Base-by-base conservation (phyloP, 2,113 vertebrate species). In the Atherinomorus stipes region DNA sequence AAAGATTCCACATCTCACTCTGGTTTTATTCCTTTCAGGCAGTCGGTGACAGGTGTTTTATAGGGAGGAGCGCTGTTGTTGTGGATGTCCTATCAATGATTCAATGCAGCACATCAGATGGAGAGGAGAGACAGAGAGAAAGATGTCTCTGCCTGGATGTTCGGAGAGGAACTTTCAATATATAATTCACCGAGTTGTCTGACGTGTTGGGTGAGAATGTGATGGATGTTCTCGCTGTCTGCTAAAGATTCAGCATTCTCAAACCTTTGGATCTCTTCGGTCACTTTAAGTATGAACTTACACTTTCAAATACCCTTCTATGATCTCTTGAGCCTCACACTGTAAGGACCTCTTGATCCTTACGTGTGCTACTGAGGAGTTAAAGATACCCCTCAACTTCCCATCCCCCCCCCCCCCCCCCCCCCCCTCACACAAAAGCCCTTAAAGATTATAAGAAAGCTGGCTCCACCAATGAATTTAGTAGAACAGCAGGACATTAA, bases 31-130 rank as follows among this genome's bases (percentile, higher is more conserved):
- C 73, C 60, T 87, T 87, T 81, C 84, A 71, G 81, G 71, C 71
- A 51, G 78, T 34, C 72, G 42, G 73, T 89, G 92, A 91, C 91
- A 91, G 89, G 90, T 92, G 87, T 90, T 92, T 91, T 88, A 90
- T 85, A 74, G 83, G 88, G 73, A 85, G 81, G 71, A 85, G 80
- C 26, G 67, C 74, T 88, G 87, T 90, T 92, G 88, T 92, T 90
- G 80, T 86, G 84, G 73, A 90, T 92, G 91, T 92, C 83, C 88
- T 73, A 94, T 93, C 90, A 92, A 93, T 94, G 93, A 94, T 93
- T 94, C 85, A 94, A 85, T 84, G 85, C 85, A 38, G 80, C 87
- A 73, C 88, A 88, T 92, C 86, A 89, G 84, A 92, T 84, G 67
- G 85, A 92, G 77, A 62, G 50, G 57, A 76, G 85, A 65, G 78